Evolutionary conservation across 2,888 invertebrate species (phyloP), one percentile per base, ranked within the genome.

Genomic region (Dascillus cervinus): DNA sequence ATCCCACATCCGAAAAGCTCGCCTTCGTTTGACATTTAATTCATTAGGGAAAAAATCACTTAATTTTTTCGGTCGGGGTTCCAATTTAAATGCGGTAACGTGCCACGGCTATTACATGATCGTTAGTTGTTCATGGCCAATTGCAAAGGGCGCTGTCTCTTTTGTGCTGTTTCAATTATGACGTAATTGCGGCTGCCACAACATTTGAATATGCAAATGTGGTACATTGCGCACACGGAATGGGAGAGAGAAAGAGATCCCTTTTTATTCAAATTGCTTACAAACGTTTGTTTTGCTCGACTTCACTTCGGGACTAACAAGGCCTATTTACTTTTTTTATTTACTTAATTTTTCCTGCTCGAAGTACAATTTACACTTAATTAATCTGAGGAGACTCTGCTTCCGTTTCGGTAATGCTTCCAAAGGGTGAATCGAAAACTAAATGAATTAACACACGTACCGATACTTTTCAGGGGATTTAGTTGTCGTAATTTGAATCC

Each of bases 161-260:
- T 55, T 55, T 56, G 55, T 58, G 52, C 55, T 52, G 47, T 60
- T 60, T 58, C 60, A 60, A 58, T 60, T 60, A 60, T 59, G 56
- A 58, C 51, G 56, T 58, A 60, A 59, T 60, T 60, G 58, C 56
- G 51, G 46, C 52, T 52, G 51, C 58, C 57, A 56, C 58, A 58
- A 57, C 53, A 58, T 59, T 59, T 59, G 58, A 58, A 60, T 60
- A 60, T 60, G 60, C 54, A 60, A 60, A 60, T 60, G 37, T 15
- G 41, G 41, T 35, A 40, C 34, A 45, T 42, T 46, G 41, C 43
- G 45, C 42, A 43, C 40, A 40, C 42, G 43, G 41, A 49, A n/a
- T n/a, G n/a, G n/a, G n/a, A n/a, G n/a, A n/a, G n/a, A n/a, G n/a
- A n/a, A n/a, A n/a, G n/a, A n/a, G n/a, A n/a, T n/a, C 43, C 41